Evolutionary conservation across 2,888 invertebrate species (phyloP), one percentile per base, ranked within the genome.

Genomic region (Pristionchus mayeri): DNA sequence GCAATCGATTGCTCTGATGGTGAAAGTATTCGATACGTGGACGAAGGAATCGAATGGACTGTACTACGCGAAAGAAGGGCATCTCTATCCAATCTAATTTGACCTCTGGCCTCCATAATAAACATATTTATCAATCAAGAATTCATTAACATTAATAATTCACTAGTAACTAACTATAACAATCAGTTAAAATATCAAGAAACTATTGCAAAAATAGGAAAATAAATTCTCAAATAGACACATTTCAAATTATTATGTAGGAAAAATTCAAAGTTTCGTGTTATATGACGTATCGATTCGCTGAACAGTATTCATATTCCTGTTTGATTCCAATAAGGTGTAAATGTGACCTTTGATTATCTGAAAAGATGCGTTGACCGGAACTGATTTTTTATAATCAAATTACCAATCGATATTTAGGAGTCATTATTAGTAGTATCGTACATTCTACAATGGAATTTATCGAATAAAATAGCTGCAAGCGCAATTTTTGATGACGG

Each of bases 41-140:
- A 37, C 44, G 30, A 60, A 63, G 40, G 82, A 82, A n/a, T 54
- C 52, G 24, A 44, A 60, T n/a, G 82, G 82, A 67, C 34, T 16
- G 16, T 82, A 54, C 30, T 82, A 54, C 50, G 82, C 54, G 2
- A 82, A 82, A 48, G 82, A 82, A 7, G 82, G 82, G 27, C 52
- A 82, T 18, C 67, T 54, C 3, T 82, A 44, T 34, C 82, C 82
- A 24, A 21, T 63, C 21, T 82, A 34, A 82, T 21, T 30, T 37
- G 3, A 27, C n/a, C n/a, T n/a, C n/a, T n/a, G n/a, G n/a, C n/a
- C n/a, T n/a, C n/a, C n/a, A n/a, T n/a, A n/a, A n/a, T n/a, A n/a
- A n/a, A n/a, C n/a, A n/a, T n/a, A n/a, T n/a, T n/a, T n/a, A n/a
- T n/a, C n/a, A n/a, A n/a, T n/a, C n/a, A n/a, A n/a, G n/a, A n/a